These are phyloP conservation scores for Myiothlypis chrysogaster DNA, from an alignment of 2,797 vertebrate genomes.

Conservation along the genomic window DNA sequence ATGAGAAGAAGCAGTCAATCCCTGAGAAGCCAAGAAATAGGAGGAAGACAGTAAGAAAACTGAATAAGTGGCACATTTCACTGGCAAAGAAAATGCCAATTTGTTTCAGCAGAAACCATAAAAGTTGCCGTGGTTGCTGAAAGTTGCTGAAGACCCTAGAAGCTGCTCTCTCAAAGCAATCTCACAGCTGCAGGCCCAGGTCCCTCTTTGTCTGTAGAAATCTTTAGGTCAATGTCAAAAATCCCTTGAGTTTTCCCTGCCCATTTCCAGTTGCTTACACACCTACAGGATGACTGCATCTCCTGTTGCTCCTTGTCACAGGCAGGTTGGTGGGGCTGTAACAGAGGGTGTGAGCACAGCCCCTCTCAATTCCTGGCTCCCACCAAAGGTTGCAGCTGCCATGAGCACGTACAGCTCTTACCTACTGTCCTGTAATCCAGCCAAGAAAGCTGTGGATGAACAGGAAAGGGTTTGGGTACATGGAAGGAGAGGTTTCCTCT, in stretches of 20 bases:
- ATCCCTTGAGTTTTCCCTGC: background rate
- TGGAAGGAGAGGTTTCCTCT: background rate
- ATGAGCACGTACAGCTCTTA: rapidly evolving
- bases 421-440: background rate
- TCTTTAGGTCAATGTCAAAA: background rate
- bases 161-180: background rate
- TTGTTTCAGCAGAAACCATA: background rate
- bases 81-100: background rate
- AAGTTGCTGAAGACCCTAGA: background rate
- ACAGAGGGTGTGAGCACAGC: background rate
- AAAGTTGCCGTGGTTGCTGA: background rate
- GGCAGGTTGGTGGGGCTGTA: background rate
- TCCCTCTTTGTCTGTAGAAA: background rate
- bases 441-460: background rate
- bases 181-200: rapidly evolving
- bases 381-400: background rate
- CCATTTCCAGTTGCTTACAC: background rate
- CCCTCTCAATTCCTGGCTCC: background rate
- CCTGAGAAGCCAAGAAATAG: background rate
- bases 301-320: background rate
- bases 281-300: too few species aligned
- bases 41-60: background rate
- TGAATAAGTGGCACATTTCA: background rate
- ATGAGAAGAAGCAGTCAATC: background rate
- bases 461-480: background rate